Evolutionary conservation across 2,797 vertebrate genomes (phyloP), one percentile per base, ranked within the genome.

Genomic region (Anguilla megastoma): DNA sequence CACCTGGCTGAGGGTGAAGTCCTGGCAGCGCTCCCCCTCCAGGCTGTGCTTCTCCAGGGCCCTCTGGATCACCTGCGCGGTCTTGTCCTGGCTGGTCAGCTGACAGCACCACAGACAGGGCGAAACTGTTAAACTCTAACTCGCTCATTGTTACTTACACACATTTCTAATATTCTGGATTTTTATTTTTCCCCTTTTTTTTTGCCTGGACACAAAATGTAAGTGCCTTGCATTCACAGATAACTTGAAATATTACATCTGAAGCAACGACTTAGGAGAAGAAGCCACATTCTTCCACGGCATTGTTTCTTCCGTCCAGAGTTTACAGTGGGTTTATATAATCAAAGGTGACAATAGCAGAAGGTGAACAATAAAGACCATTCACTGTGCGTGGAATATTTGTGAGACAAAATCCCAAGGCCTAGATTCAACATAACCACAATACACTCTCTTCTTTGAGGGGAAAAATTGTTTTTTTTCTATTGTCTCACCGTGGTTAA

Each of bases 1-100:
- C 92, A 97, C 90, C 93, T 98, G 97, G 0, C 95, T 93, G 85
- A 98, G 95, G 86, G 93, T 96, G 94, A 97, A 97, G 91, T 96
- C 94, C 0, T 86, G 87, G 58, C 89, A 93, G 86, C 90, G 90
- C 91, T 94, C 91, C 87, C 94, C 92, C 45, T 96, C 95, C 2
- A 97, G 93, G 58, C 94, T 94, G 91, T 98, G 97, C 87, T 98
- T 98, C 91, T 97, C 95, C 89, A 98, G 71, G 1, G 96, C 96
- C 60, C 96, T 93, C 86, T 95, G 95, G 4, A 98, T 95, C 90
- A 97, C 97, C 0, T 95, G 92, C 4, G 95, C 92, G 0, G 96
- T 96, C 93, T 97, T 98, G 92, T 98, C 97, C 93, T 98, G 97
- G 88, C 97, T 97, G n/a, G 97, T 98, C 86, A 98, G 91, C 97